A percentile compares a stretch with the other conserved stretches of the same genome.
These are phyloP conservation scores for Acanthurus lineatus DNA, from an alignment of 2,797 vertebrate genomes.

Conservation along the genomic window DNA sequence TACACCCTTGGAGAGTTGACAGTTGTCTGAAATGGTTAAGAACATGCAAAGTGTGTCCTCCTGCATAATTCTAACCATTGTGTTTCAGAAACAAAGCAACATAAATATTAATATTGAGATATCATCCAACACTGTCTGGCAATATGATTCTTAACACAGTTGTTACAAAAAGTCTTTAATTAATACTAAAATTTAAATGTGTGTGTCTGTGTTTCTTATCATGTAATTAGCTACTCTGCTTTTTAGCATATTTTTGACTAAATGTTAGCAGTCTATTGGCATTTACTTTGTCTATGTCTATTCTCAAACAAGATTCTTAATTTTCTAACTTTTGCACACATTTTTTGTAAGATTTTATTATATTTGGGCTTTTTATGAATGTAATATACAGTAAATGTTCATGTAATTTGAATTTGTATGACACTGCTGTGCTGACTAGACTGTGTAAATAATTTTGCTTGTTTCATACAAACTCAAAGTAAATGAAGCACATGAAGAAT, in stretches of 20 bases:
- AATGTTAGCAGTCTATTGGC: too few relatives aligned
- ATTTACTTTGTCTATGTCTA: too few relatives aligned
- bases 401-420: neutral
- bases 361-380: neutral
- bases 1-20: neutral
- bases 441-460: neutral
- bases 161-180: too few relatives aligned
- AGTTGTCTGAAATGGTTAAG: neutral
- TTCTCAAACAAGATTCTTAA: too few relatives aligned
- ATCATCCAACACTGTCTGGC: neutral
- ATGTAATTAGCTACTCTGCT: neutral
- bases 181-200: neutral
- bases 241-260: too few relatives aligned
- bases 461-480: too few relatives aligned
- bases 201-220: neutral
- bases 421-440: neutral
- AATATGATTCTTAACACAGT: neutral
- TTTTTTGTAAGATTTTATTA: neutral
- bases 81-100: neutral
- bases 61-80: rapidly evolving
- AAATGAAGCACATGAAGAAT: too few relatives aligned
- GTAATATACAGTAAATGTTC: neutral
- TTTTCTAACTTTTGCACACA: too few relatives aligned
- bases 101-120: neutral
- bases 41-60: neutral